Evolutionary conservation across 92 coral and sea anemone species (phyloP), one percentile per base, ranked within the genome.

Genomic region (Galaxea fascicularis): DNA sequence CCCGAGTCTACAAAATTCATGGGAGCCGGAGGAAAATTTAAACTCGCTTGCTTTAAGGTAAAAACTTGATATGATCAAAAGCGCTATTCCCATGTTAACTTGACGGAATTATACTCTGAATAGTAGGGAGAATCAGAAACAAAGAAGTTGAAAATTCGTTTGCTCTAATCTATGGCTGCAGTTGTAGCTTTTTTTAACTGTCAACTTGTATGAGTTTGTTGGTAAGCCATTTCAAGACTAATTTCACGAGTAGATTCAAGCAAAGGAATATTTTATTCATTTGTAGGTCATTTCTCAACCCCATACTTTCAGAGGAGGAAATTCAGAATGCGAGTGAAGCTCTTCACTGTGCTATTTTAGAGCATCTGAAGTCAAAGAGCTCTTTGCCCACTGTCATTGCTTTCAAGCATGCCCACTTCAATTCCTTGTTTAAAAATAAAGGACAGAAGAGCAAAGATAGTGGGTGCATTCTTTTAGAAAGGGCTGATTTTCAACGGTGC

Each of bases 311-410:
- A 18, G n/a, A 1, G 1, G 88, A 75, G 20, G 51, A 18, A 6
- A 1, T 74, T 39, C 4, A 27, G 0, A 27, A 22, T n/a, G 88
- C 25, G 16, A 76, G 11, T 8, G 88, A 84, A 12, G 82, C 83
- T 3, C 65, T 84, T 7, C 74, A 67, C 24, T 75, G 75, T 65
- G 88, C 31, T 0, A 8, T 84, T 3, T 59, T 31, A 17, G 88
- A 84, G 44, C 82, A 84, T 26, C 83, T 75, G 4, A 76, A 75
- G 29, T 84, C 83, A 7, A 84, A 51, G 39, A 84, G 77, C 35
- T 11, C 5, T 1, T 31, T 64, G 21, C 76, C 82, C 54, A 84
- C 88, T 28, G 41, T 75, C 65, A 75, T 75, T 64, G 16, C 75
- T 41, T 75, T 84, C 29, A 54, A 64, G 14, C 88, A 84, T 64